Percentiles rank a stretch among this genome's conserved stretches.
phyloP scores from a whole-genome alignment of 2,888 invertebrate genomes.

The Dryobotodes eremita region DNA sequence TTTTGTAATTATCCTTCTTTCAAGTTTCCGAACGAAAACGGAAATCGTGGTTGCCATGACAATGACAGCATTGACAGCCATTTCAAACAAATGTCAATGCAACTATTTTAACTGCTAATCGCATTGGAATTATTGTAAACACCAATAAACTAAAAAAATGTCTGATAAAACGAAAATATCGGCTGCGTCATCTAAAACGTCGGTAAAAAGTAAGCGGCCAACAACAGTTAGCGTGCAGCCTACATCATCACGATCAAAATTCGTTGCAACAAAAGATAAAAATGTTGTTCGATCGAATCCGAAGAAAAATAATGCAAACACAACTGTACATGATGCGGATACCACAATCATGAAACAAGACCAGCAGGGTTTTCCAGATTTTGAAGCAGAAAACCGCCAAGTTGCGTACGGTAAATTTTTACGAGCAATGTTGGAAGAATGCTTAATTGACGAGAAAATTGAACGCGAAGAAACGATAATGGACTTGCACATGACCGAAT shows the following conservation, averaged over 20 bases:
- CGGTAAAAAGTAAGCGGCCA: slow-evolving; percentile 74
- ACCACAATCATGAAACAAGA: slow-evolving; percentile 75
- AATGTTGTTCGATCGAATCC: slow-evolving; percentile 65
- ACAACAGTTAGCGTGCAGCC: slow-evolving; percentile 70
- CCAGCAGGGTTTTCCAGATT: slow-evolving; percentile 72
- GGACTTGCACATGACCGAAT: slow-evolving; percentile 85
- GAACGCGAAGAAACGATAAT: slow-evolving; percentile 82
- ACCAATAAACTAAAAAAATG: slow-evolving; percentile 67
- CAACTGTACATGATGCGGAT: slow-evolving; percentile 73
- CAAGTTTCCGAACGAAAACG: slow-evolving; percentile 75
- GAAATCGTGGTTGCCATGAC: slow-evolving; percentile 77
- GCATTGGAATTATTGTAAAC: slow-evolving; percentile 1
- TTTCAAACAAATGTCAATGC: slow-evolving; percentile 77
- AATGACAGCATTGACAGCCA: slow-evolving; percentile 63
- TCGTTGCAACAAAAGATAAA: slow-evolving; percentile 69
- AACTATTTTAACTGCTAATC: slow-evolving; percentile 36
- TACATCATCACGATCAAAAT: slow-evolving; percentile 71
- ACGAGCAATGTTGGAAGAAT: slow-evolving; percentile 82
- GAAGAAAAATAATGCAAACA: slow-evolving; percentile 74
- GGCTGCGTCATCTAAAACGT: slow-evolving; percentile 70
- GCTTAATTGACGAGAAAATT: slow-evolving; percentile 84
- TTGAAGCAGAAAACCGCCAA: slow-evolving; percentile 78
- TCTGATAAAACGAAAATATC: slow-evolving; percentile 79
- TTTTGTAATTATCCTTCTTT: not conserved
- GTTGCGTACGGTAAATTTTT: slow-evolving; percentile 83